phyloP scores from a whole-genome alignment of 2,888 invertebrate species.

The Eucriotettix oculatus region DNA sequence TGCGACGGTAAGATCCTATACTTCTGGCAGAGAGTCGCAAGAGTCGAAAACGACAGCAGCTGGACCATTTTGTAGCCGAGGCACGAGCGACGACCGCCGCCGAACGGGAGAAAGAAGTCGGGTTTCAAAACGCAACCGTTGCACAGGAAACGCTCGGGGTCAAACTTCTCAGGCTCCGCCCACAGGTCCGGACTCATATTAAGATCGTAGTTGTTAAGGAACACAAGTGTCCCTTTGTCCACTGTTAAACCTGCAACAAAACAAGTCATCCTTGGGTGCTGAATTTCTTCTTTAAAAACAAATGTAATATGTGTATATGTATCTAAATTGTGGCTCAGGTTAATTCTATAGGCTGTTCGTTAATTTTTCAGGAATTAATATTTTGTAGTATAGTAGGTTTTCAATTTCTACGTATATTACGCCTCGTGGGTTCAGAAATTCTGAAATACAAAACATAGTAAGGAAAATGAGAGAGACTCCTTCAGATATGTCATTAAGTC shows the following conservation, averaged over 20 bases:
- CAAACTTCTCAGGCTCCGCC: constrained; percentile 38
- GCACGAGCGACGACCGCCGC: constrained; percentile 45
- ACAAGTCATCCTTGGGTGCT: neutral
- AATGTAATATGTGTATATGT: neutral
- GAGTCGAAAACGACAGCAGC: constrained; percentile 34
- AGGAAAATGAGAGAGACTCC: too few species aligned
- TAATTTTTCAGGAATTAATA: too few species aligned
- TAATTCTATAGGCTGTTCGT: too few species aligned
- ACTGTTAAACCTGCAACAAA: constrained; percentile 36
- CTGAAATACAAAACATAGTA: too few species aligned
- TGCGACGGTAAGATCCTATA: too few species aligned
- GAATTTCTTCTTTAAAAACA: neutral
- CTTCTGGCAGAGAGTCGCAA: constrained; percentile 27
- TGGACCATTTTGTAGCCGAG: constrained; percentile 52
- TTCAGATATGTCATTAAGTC: too few species aligned
- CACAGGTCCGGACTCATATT: constrained; percentile 45
- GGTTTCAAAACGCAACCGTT: constrained; percentile 38
- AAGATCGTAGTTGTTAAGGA: constrained; percentile 49
- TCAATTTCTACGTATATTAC: too few species aligned
- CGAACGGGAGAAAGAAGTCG: constrained; percentile 47
- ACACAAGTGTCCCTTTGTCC: constrained; percentile 42
- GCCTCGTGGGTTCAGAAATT: too few species aligned
- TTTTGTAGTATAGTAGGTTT: too few species aligned
- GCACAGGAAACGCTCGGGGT: constrained; percentile 42
- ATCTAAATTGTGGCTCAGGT: too few species aligned